Evolutionary conservation across 2,113 vertebrate genomes (phyloP), one percentile per base, ranked within the genome.

Genomic region (Formicarius rufipectus): DNA sequence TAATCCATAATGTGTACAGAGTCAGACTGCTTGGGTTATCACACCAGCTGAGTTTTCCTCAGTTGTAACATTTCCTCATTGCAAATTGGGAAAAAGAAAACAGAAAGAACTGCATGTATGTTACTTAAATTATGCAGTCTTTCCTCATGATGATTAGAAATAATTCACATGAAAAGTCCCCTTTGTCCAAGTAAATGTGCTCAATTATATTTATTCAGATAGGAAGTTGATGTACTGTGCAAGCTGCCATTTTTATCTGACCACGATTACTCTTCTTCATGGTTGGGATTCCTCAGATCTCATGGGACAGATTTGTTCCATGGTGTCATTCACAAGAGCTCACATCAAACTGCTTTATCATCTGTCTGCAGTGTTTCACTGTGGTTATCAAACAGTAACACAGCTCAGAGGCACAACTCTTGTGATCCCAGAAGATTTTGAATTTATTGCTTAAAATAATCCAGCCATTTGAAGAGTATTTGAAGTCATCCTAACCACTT

Each of bases 191-290:
- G 56, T 35, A 76, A 92, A 94, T 94, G 88, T 92, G 77, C 79
- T 95, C 44, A 74, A 89, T 93, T 92, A 33, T 90, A 47, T 76
- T 90, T 89, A 44, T 80, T 67, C 90, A 77, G 83, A 83, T 71
- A 95, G 68, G 35, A 81, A 86, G 85, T 4, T 0, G 22, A 75
- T 80, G 84, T 56, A 52, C 75, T 60, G n/a, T 44, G 37, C 50
- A 86, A 89, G 89, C 89, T 95, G 82, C 83, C 92, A 62, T 87
- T 95, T 95, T 86, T 94, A 91, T 93, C 75, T 94, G 82, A 91
- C 89, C 2, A 0, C 52, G 79, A 94, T 89, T 96, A 89, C 50
- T 88, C 76, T 93, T 91, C 75, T 89, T 93, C 87, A 90, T 95
- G 85, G 77, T 6, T 89, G 72, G 67, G 68, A 96, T 96, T 90